These are phyloP conservation scores for Ganaspis sp. DNA, from an alignment of 1,140 invertebrate genomes.

Conservation along the genomic window DNA sequence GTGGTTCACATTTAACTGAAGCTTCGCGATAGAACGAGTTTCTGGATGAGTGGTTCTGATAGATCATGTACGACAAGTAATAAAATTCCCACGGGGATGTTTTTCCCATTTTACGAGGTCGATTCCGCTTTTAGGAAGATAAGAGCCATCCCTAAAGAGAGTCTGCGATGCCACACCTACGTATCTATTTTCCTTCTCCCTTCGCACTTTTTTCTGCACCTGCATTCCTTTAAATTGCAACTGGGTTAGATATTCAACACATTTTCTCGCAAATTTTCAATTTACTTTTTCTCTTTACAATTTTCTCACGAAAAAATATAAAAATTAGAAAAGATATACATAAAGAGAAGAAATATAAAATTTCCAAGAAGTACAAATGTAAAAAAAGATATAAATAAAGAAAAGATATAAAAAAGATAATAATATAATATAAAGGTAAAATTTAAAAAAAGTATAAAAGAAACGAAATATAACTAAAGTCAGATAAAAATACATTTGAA, in stretches of 20 bases:
- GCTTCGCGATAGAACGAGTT: neutral
- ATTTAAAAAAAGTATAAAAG: no score
- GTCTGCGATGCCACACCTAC: slow-evolving; percentile 1
- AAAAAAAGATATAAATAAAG: no score
- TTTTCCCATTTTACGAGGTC: slow-evolving; percentile 22
- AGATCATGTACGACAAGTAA: slow-evolving; percentile 21
- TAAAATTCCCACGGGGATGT: slow-evolving; percentile 21
- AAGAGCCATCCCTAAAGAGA: slow-evolving; percentile 9
- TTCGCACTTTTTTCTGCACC: neutral
- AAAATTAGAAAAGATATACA: no score
- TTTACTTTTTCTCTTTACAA: neutral
- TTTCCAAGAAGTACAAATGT: no score
- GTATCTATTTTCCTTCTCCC: neutral
- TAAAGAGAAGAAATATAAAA: no score
- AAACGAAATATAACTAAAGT: no score
- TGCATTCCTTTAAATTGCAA: neutral
- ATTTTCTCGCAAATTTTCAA: neutral
- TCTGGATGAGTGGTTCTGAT: slow-evolving; percentile 9
- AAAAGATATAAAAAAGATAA: no score
- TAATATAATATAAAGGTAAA: no score
- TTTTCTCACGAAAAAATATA: no score
- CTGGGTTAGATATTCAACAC: neutral
- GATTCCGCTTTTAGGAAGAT: slow-evolving; percentile 24
- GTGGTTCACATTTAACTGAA: slow-evolving; percentile 1
- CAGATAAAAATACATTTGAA: no score